A percentile compares a stretch with the other conserved stretches of the same genome.
Evolutionary conservation across 2,797 vertebrate species (phyloP).

Genomic region (Cirrhinus molitorella): DNA sequence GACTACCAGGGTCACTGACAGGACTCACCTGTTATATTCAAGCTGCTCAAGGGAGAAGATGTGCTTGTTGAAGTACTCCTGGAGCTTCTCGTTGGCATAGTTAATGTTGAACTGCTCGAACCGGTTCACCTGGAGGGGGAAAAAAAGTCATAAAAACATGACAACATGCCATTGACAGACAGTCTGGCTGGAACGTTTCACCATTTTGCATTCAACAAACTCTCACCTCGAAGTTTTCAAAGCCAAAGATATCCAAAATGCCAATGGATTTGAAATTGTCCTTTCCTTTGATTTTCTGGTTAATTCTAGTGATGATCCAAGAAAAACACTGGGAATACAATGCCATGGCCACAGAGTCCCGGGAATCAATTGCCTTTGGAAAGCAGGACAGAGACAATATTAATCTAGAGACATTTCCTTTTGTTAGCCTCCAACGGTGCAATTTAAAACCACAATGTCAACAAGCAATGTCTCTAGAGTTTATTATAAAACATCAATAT

Average conservation of each 20-base stretch:
- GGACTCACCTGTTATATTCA: slow-evolving; percentile 87
- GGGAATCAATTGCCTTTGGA: slow-evolving; percentile 87
- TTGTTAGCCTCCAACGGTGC: slow-evolving; percentile 17
- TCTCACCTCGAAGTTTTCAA: slow-evolving; percentile 92
- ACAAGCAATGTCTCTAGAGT: slow-evolving; percentile 2
- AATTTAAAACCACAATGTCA: slow-evolving; percentile 7
- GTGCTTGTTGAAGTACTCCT: slow-evolving; percentile 95
- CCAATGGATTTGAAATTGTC: slow-evolving; percentile 94
- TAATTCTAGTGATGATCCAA: slow-evolving; percentile 92
- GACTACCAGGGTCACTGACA: neutral
- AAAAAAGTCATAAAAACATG: slow-evolving; percentile 13
- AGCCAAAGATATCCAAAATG: slow-evolving; percentile 94
- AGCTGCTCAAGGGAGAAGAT: slow-evolving; percentile 94
- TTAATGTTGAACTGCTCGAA: slow-evolving; percentile 95
- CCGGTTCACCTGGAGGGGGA: slow-evolving; percentile 83
- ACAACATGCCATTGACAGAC: neutral
- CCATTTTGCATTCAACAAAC: neutral
- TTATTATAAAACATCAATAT: slow-evolving; percentile 12
- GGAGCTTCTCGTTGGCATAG: slow-evolving; percentile 93
- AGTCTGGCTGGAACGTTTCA: slow-evolving; percentile 17
- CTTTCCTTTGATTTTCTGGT: slow-evolving; percentile 89
- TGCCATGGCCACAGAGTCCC: slow-evolving; percentile 91
- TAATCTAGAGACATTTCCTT: slow-evolving; percentile 16
- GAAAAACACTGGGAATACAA: slow-evolving; percentile 93
- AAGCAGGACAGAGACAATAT: slow-evolving; percentile 45